Percentiles rank a stretch among this genome's conserved stretches.
phyloP scores from a whole-genome alignment of 2,113 vertebrate species.

The Embiotoca jacksoni region DNA sequence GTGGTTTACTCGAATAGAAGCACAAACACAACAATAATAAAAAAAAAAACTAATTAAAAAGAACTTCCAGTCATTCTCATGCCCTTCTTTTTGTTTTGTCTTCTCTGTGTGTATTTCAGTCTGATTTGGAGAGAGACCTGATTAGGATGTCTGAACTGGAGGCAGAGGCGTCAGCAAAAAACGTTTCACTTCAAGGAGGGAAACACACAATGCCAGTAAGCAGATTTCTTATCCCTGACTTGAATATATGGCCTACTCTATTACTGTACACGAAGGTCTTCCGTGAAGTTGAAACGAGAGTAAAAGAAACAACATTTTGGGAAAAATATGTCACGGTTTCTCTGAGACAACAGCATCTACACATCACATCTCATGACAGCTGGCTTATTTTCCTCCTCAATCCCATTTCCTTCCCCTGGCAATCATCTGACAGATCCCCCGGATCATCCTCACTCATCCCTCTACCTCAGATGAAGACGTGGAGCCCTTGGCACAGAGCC shows the following conservation, averaged over 20 bases:
- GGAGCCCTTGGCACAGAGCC: slow-evolving; percentile 80
- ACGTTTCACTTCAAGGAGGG: slow-evolving; percentile 58
- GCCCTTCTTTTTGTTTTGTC: neutral
- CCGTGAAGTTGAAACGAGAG: neutral
- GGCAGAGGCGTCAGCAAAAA: slow-evolving; percentile 64
- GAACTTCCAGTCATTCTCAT: neutral
- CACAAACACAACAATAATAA: neutral
- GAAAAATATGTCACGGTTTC: neutral
- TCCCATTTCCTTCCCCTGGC: slow-evolving; percentile 16
- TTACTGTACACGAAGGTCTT: neutral
- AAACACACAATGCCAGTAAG: slow-evolving; percentile 86
- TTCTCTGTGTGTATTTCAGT: slow-evolving; percentile 51
- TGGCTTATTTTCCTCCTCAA: slow-evolving; percentile 11
- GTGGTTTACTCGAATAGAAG: slow-evolving; percentile 43
- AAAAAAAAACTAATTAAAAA: too few relatives aligned
- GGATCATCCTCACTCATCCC: slow-evolving; percentile 89
- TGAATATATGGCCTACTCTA: neutral
- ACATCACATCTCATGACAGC: neutral
- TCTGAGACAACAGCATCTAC: neutral
- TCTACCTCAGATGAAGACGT: slow-evolving; percentile 89
- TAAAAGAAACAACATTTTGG: neutral
- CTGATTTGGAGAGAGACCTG: slow-evolving; percentile 47
- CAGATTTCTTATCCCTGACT: slow-evolving; percentile 4
- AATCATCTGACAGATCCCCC: slow-evolving; percentile 84
- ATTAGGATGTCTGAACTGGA: slow-evolving; percentile 44